Conservation (phyloP, 1,140 invertebrate genomes). For the Drosophila miranda region DNA sequence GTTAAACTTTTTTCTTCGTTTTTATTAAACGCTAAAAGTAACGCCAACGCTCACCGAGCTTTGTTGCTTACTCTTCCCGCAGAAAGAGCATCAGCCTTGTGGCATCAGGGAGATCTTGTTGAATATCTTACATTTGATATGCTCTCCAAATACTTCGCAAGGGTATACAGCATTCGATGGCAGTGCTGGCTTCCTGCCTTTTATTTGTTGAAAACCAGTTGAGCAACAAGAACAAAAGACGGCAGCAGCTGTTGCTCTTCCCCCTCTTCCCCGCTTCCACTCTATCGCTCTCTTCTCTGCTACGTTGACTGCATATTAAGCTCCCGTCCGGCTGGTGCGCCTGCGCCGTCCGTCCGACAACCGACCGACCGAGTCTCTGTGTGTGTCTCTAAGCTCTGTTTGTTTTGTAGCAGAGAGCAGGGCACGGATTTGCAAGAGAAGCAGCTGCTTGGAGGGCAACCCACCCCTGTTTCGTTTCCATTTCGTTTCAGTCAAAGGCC, state of each 20-base stretch:
- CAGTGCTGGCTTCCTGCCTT: constrained; percentile 1
- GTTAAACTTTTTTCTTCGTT: constrained; percentile 47
- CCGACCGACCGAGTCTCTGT: constrained; percentile 30
- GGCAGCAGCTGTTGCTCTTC: constrained; percentile 42
- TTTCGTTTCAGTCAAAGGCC: too few relatives aligned
- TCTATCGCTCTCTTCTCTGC: constrained; percentile 25
- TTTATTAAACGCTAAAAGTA: constrained; percentile 68
- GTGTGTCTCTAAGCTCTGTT: constrained; percentile 60
- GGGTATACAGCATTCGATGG: too few relatives aligned
- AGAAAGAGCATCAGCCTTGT: too few relatives aligned
- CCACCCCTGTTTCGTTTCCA: too few relatives aligned
- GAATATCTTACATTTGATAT: too few relatives aligned
- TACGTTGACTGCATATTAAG: constrained; percentile 72
- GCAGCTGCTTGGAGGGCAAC: constrained; percentile 9
- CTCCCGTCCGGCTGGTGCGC: constrained; percentile 41
- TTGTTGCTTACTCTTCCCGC: constrained; percentile 14
- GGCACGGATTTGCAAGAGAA: constrained; percentile 22
- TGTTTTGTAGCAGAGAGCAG: constrained; percentile 42
- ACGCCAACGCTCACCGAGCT: constrained; percentile 68
- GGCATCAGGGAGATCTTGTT: too few relatives aligned
- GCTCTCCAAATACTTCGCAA: too few relatives aligned
- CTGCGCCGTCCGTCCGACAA: constrained; percentile 14
- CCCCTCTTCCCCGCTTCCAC: constrained; percentile 6
- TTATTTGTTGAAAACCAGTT: constrained; percentile 75
- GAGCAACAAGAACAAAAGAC: constrained; percentile 53